Base-by-base conservation (phyloP, 2,888 invertebrate genomes). In the Formica aserva region DNA sequence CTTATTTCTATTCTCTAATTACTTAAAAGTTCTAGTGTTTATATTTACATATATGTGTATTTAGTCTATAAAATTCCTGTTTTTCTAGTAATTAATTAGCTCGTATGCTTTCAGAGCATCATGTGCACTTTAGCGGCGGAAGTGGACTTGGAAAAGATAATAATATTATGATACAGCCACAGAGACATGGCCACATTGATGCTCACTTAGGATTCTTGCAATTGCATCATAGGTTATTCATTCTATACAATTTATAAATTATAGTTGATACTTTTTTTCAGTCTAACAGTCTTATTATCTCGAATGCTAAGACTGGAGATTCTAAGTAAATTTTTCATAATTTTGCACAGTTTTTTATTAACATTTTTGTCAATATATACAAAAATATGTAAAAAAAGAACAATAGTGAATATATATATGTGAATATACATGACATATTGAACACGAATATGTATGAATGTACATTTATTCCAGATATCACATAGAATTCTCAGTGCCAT, bases 81-180 rank as follows among this genome's bases (percentile, higher is more conserved):
- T n/a, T 8, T n/a, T 1, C 3, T 45, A 5, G 9, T 13, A 45
- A 45, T 35, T 71, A 38, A 38, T 26, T 3, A 41, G 5, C 15
- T 63, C 15, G 3, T 26, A 3, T 55, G 29, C 66, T 81, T 84
- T 84, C 84, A 94, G 94, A 94, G 78, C 94, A 93, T 90, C 93
- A 93, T 87, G 94, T 94, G 41, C 94, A 94, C 89, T 94, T 94
- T 78, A 94, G 94, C 67, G 93, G 94, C 41, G 91, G 93, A 75
- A 93, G 93, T 71, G 93, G 93, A 38, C 86, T 92, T 72, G 92
- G 92, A 13, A 92, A 92, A 77, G 92, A 93, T 85, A 94, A 94
- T 84, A 94, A 92, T 83, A 94, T 94, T 83, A 92, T 94, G 91
- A 92, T 94, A 89, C 93, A 94, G 82, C 94, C 94, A 38, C 92